These are phyloP conservation scores for Phoebastria nigripes DNA, from an alignment of 2,797 vertebrate genomes.

Conservation along the genomic window DNA sequence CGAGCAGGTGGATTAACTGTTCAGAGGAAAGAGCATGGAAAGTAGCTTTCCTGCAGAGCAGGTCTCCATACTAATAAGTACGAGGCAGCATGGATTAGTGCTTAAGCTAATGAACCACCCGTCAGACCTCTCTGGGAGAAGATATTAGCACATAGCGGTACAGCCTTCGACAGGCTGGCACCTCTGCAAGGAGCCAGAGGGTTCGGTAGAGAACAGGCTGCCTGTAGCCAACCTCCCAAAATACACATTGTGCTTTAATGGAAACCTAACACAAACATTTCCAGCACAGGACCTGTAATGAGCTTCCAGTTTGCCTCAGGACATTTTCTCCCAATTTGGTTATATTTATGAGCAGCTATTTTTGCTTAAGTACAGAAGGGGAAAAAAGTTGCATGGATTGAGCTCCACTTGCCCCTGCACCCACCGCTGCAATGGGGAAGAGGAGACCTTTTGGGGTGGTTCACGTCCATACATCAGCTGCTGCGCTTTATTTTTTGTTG, in stretches of 20 bases:
- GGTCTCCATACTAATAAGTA: background rate
- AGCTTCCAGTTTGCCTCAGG: slow-evolving; percentile 24
- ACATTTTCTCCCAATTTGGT: background rate
- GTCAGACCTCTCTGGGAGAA: background rate
- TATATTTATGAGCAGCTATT: slow-evolving; percentile 41
- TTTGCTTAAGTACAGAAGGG: background rate
- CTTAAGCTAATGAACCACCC: background rate
- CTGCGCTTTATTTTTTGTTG: background rate
- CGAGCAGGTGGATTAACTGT: slow-evolving; percentile 55
- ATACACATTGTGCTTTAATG: background rate
- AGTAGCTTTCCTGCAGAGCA: slow-evolving; percentile 39
- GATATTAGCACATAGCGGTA: slow-evolving; percentile 2
- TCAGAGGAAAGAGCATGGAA: slow-evolving; percentile 24
- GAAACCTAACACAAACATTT: background rate
- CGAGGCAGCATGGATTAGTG: background rate
- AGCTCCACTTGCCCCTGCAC: background rate
- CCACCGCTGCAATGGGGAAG: background rate
- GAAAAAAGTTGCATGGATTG: background rate
- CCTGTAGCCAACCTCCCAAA: slow-evolving; percentile 11
- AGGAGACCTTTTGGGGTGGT: background rate
- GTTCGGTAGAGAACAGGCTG: background rate
- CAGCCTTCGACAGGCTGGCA: slow-evolving; percentile 13
- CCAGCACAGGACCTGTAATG: background rate
- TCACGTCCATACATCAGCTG: accelerated
- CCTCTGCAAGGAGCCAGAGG: slow-evolving; percentile 19